Percentiles rank a stretch among this genome's conserved stretches.
Evolutionary conservation across 1,140 invertebrate genomes (phyloP).

Genomic region (Zeugodacus cucurbitae): DNA sequence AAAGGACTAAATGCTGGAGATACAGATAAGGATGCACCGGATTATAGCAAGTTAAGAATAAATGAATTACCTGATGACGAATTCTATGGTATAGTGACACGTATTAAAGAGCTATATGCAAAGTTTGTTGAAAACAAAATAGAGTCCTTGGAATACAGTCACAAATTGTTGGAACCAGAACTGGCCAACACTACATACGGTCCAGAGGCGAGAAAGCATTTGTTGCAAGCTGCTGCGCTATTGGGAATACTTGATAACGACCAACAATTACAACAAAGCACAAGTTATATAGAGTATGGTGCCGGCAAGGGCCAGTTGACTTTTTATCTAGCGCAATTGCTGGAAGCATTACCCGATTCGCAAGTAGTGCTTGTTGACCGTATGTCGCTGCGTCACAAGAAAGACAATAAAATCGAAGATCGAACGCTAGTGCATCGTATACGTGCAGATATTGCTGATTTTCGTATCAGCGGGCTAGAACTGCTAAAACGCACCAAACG

Average conservation of each 20-base stretch:
- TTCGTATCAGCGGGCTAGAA: constrained; percentile 73
- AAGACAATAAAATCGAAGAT: constrained; percentile 76
- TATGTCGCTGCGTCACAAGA: constrained; percentile 82
- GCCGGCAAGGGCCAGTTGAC: constrained; percentile 86
- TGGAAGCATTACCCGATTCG: constrained; percentile 66
- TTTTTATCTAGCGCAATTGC: constrained; percentile 76
- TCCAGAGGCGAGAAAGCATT: constrained; percentile 74
- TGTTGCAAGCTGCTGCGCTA: constrained; percentile 77
- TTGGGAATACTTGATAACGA: constrained; percentile 72
- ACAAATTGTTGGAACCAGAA: constrained; percentile 70
- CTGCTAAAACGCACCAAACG: constrained; percentile 66
- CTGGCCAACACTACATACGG: constrained; percentile 73
- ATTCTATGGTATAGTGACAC: constrained; percentile 66
- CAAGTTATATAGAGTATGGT: constrained; percentile 86
- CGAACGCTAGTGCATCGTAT: constrained; percentile 71
- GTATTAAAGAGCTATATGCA: constrained; percentile 67
- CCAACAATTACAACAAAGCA: constrained; percentile 69
- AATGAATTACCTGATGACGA: constrained; percentile 66
- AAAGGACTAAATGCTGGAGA: constrained; percentile 72
- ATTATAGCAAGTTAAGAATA: constrained; percentile 56
- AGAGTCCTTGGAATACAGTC: constrained; percentile 65
- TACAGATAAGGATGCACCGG: constrained; percentile 51
- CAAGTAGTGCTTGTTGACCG: constrained; percentile 80
- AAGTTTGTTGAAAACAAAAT: constrained; percentile 65
- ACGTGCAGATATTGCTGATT: constrained; percentile 79